phyloP scores from a whole-genome alignment of 2,113 vertebrate genomes.

The Malurus cyaneus region DNA sequence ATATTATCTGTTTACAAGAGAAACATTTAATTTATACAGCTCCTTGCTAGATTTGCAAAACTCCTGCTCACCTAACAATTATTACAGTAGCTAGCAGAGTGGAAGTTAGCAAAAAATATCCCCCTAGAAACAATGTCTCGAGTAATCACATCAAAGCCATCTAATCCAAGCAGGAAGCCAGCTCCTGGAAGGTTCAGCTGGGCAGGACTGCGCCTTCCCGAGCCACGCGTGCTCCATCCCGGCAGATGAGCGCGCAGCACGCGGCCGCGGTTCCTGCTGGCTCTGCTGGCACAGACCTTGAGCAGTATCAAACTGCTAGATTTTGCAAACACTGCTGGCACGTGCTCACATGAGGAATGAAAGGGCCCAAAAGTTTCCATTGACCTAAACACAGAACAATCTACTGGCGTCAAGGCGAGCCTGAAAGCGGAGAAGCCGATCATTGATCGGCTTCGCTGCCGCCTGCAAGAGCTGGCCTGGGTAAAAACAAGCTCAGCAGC shows the following conservation, averaged over 20 bases:
- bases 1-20: not conserved
- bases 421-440: not conserved
- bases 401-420: accelerated
- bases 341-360: not conserved
- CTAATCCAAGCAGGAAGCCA: not conserved
- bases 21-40: not conserved
- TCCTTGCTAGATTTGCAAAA: not conserved
- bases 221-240: accelerated
- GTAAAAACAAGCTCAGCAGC: not conserved
- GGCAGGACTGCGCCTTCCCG: not conserved
- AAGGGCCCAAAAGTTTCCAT: conserved; percentile 9
- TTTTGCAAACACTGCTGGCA: conserved; percentile 8
- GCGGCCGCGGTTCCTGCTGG: accelerated
- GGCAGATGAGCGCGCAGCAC: accelerated
- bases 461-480: not conserved
- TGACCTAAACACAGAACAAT: not conserved
- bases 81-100: accelerated
- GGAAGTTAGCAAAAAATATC: not conserved
- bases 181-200: not conserved
- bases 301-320: not conserved
- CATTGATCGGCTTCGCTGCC: not conserved
- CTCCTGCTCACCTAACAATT: not conserved
- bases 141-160: not conserved
- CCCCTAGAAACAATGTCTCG: not conserved
- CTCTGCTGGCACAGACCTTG: not conserved